Percentiles rank a stretch among this genome's conserved stretches.
Evolutionary conservation across 2,113 vertebrate genomes (phyloP).

Genomic region (Cryptoleucopteryx plumbea): DNA sequence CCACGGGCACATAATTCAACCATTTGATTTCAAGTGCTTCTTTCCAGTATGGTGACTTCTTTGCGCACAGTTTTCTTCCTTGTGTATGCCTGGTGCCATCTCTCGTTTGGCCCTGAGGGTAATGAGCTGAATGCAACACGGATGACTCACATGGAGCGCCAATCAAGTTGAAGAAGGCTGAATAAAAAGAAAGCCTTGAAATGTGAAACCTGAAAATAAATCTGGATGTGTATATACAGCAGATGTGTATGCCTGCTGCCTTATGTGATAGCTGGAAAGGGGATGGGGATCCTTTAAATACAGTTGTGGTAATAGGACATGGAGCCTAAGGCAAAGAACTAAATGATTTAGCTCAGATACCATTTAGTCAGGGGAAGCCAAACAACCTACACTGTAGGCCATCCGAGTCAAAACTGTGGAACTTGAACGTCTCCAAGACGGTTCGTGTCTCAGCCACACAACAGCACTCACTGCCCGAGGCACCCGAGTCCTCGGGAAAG

Average conservation of each 20-base stretch:
- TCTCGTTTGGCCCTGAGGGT: background rate
- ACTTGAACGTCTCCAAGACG: background rate
- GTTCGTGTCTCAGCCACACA: background rate
- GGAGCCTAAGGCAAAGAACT: background rate
- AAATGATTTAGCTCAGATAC: background rate
- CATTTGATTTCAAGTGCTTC: background rate
- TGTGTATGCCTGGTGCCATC: background rate
- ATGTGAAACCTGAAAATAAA: background rate
- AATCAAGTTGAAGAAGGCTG: background rate
- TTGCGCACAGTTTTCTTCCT: background rate
- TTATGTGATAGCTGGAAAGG: background rate
- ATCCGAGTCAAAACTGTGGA: background rate
- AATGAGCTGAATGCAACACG: background rate
- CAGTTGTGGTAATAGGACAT: background rate
- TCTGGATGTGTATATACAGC: background rate
- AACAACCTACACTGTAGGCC: background rate
- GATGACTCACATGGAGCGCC: background rate
- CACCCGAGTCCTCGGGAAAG: background rate
- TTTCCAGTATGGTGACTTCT: background rate
- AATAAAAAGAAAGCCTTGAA: background rate
- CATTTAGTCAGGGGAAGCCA: background rate
- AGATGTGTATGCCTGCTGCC: background rate
- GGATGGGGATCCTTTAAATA: background rate
- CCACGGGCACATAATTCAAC: background rate
- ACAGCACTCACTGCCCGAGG: rapidly evolving